Conservation (phyloP, 2,888 invertebrate species). For the Balanococcus diminutus region DNA sequence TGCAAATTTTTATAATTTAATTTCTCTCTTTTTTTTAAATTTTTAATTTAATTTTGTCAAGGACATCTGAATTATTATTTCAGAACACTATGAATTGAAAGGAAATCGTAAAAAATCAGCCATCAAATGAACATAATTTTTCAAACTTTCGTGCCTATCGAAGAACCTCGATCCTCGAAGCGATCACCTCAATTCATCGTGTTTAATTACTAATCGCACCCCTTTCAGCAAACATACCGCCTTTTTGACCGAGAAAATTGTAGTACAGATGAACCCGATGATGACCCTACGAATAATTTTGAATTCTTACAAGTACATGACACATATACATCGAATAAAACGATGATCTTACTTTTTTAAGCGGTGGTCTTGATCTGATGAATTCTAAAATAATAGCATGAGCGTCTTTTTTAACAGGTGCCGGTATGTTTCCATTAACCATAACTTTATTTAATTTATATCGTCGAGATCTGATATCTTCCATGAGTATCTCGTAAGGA, state of each 20-base stretch:
- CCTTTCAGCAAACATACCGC: not conserved
- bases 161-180: not conserved
- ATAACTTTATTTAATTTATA: constrained; percentile 86
- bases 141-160: too few relatives aligned
- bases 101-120: too few relatives aligned
- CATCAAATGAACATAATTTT: too few relatives aligned
- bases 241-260: not conserved
- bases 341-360: constrained; percentile 74
- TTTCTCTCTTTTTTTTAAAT: too few relatives aligned
- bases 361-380: constrained; percentile 91
- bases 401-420: constrained; percentile 87
- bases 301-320: not conserved
- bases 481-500: constrained; percentile 95
- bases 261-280: not conserved
- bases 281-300: not conserved
- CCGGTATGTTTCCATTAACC: constrained; percentile 80
- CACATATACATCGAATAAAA: not conserved
- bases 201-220: not conserved
- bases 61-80: too few relatives aligned
- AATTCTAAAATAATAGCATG: constrained; percentile 95
- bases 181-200: not conserved
- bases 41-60: too few relatives aligned
- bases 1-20: too few relatives aligned
- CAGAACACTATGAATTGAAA: too few relatives aligned
- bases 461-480: constrained; percentile 87